Evolutionary conservation across 2,797 vertebrate genomes (phyloP), one percentile per base, ranked within the genome.

Genomic region (Orientallactaga sibirica): DNA sequence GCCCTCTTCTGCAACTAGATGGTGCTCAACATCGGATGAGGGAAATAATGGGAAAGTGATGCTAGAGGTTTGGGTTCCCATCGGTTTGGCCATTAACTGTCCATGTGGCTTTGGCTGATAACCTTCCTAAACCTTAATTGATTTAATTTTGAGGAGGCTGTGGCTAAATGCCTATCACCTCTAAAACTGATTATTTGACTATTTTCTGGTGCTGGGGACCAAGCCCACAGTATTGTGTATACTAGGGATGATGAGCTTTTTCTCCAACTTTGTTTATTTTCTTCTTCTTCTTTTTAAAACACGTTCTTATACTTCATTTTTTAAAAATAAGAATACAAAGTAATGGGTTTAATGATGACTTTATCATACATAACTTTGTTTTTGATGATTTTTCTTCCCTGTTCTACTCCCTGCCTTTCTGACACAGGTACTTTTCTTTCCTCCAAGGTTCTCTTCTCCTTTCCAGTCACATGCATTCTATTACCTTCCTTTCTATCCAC

Each of bases 131-230:
- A 11, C 27, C 24, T 90, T 93, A 66, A 86, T 33, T 68, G 61
- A 61, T 67, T 91, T 64, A 85, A 91, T 84, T 88, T 70, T 75
- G 55, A 93, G 33, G 15, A 86, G 41, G 9, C 33, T 24, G 24
- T 27, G 90, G 24, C n/a, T 68, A 64, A 66, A 1, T 90, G 29
- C 20, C 25, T 86, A 10, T 77, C 76, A 84, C 8, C 55, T 93
- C 27, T 85, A 88, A 91, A 85, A 92, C 37, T 37, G 3, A 85
- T 89, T n/a, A 84, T 68, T 84, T 92, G 73, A 76, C 66, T 88
- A 55, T 79, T 64, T 48, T 48, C 37, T 66, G 61, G 58, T 48
- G 12, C 61, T 48, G 2, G 20, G 19, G 4, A 24, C 48, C 33
- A 29, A 66, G 66, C 20, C n/a, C 73, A 37, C 20, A 76, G 41